A percentile compares a stretch with the other conserved stretches of the same genome.
These are phyloP conservation scores for Oligia latruncula DNA, from an alignment of 2,888 invertebrate genomes.

Conservation along the genomic window DNA sequence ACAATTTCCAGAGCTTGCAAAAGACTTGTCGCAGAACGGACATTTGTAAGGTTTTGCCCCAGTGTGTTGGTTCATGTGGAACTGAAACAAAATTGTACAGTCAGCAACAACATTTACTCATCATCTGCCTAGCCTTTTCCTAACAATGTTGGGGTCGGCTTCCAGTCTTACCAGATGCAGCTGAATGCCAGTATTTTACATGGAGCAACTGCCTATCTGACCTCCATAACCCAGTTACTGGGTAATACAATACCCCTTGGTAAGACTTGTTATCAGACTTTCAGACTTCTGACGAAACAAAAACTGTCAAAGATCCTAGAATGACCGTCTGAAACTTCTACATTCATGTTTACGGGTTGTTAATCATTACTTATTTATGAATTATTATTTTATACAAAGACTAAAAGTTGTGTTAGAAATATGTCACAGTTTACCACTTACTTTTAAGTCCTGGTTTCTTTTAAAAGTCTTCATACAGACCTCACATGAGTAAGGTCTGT, in stretches of 20 bases:
- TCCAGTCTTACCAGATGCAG: not conserved
- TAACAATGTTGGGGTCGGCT: not conserved
- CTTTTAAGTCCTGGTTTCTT: slow-evolving; percentile 93
- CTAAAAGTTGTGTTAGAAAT: not conserved
- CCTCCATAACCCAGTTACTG: not conserved
- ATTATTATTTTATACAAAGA: not conserved
- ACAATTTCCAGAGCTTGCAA: slow-evolving; percentile 93
- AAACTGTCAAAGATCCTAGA: not conserved
- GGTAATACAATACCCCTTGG: not conserved
- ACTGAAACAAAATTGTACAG: slow-evolving; percentile 83
- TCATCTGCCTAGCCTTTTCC: not conserved
- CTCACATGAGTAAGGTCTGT: slow-evolving; percentile 92
- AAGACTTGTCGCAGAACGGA: slow-evolving; percentile 93
- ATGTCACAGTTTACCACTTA: slow-evolving; percentile 68
- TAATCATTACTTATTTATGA: not conserved
- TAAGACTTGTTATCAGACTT: not conserved
- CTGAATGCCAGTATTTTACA: not conserved
- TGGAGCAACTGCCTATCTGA: not conserved
- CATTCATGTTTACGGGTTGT: not conserved
- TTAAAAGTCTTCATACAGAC: slow-evolving; percentile 93
- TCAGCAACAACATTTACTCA: not conserved
- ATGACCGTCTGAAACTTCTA: not conserved
- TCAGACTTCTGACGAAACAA: not conserved
- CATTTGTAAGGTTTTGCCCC: slow-evolving; percentile 93
- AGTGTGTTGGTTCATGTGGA: slow-evolving; percentile 94